Percentiles rank a stretch among this genome's conserved stretches.
phyloP scores from a whole-genome alignment of 2,888 invertebrate species.

The Luffia ferchaultella region DNA sequence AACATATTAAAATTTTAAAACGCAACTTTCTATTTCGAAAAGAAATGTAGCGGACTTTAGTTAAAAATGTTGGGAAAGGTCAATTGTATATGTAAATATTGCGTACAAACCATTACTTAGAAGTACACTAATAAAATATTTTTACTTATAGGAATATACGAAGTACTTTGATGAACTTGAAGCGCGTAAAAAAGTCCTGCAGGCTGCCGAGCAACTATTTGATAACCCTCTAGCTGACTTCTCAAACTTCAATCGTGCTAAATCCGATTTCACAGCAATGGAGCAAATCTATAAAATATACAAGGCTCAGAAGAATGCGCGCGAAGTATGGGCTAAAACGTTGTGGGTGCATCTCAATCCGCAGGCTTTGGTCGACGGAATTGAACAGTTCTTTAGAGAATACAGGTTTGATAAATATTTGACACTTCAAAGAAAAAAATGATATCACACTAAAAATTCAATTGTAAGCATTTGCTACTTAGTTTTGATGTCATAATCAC shows the following conservation, averaged over 20 bases:
- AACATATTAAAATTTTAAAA: too few relatives aligned
- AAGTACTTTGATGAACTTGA: slow-evolving; percentile 75
- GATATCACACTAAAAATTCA: too few relatives aligned
- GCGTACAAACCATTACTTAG: too few relatives aligned
- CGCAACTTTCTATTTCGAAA: too few relatives aligned
- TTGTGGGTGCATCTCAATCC: slow-evolving; percentile 90
- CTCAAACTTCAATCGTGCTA: slow-evolving; percentile 72
- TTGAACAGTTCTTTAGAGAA: slow-evolving; percentile 83
- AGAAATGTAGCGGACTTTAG: too few relatives aligned
- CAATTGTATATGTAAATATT: too few relatives aligned
- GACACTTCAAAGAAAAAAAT: too few relatives aligned
- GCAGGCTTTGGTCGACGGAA: slow-evolving; percentile 83
- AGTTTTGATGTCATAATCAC: too few relatives aligned
- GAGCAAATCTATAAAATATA: slow-evolving; percentile 80
- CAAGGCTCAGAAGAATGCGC: slow-evolving; percentile 76
- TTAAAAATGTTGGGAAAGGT: too few relatives aligned
- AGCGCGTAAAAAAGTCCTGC: slow-evolving; percentile 59
- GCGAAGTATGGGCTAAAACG: slow-evolving; percentile 86
- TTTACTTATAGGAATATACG: slow-evolving; percentile 62
- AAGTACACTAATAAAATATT: too few relatives aligned
- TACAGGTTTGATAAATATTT: slow-evolving; percentile 59
- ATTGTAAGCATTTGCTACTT: too few relatives aligned
- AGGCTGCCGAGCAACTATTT: slow-evolving; percentile 83
- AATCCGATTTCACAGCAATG: slow-evolving; percentile 71
- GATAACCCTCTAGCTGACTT: slow-evolving; percentile 88